phyloP scores from a whole-genome alignment of 92 coral and sea anemone species.

The Porites divaricata region DNA sequence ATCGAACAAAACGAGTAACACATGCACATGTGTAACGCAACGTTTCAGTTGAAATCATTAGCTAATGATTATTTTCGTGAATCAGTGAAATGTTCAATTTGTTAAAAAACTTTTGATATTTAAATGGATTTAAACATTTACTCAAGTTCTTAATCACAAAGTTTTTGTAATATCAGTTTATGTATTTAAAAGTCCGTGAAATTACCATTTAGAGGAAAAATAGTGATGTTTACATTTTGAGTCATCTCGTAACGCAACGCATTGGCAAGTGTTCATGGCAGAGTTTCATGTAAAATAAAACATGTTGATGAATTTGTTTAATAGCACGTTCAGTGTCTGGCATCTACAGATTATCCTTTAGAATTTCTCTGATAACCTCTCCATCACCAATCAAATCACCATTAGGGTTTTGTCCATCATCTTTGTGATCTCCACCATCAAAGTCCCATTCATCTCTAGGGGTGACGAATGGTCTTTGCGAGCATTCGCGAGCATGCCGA shows the following conservation, averaged over 20 bases:
- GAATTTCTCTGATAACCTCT: conserved; percentile 59
- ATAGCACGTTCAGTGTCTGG: conserved; percentile 8
- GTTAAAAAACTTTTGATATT: conserved; percentile 19
- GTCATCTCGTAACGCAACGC: conserved; percentile 33
- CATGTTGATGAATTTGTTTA: conserved; percentile 12
- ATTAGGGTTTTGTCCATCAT: conserved; percentile 37
- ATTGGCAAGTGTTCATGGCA: conserved; percentile 20
- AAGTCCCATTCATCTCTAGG: conserved; percentile 61
- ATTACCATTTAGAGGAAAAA: conserved; percentile 35
- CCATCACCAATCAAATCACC: conserved; percentile 48
- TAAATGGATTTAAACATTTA: conserved; percentile 28
- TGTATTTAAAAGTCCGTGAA: conserved; percentile 23
- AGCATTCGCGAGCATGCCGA: too few relatives aligned
- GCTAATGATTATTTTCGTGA: conserved; percentile 17
- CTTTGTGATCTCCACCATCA: conserved; percentile 23
- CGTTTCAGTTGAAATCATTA: conserved; percentile 11
- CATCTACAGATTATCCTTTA: conserved; percentile 41
- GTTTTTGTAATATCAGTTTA: conserved; percentile 29
- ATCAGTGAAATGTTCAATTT: conserved; percentile 39
- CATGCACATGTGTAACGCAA: conserved; percentile 41
- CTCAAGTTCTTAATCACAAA: conserved; percentile 16
- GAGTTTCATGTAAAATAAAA: too few relatives aligned
- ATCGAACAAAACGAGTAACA: too few relatives aligned
- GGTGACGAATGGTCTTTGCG: too few relatives aligned
- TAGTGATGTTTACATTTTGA: conserved; percentile 36